Percentiles rank a stretch among this genome's conserved stretches.
phyloP scores from a whole-genome alignment of 1,140 invertebrate species.

The Batillaria attramentaria region DNA sequence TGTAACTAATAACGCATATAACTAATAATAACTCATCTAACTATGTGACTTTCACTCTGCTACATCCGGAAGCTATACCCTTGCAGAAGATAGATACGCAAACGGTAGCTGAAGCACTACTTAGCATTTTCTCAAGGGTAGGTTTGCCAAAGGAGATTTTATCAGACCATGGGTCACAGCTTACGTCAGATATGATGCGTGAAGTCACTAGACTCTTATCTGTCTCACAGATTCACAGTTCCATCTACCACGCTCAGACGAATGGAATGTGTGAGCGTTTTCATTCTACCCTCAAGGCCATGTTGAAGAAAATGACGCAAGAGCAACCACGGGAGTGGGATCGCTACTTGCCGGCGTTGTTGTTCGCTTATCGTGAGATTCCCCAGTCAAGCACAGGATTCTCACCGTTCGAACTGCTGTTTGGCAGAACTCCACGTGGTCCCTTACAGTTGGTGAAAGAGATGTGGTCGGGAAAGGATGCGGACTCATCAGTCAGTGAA shows the following conservation, averaged over 20 bases:
- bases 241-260: conserved; percentile 29
- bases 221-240: conserved; percentile 34
- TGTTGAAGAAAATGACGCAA: conserved; percentile 52
- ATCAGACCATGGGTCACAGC: conserved; percentile 40
- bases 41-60: no score
- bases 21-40: no score
- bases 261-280: conserved; percentile 54
- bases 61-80: conserved; percentile 42
- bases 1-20: no score
- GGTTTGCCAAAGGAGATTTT: conserved; percentile 66
- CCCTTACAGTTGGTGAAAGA: conserved; percentile 40
- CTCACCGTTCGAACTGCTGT: conserved; percentile 35
- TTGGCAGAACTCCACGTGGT: conserved; percentile 20
- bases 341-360: conserved; percentile 39
- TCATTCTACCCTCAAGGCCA: conserved; percentile 55
- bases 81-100: conserved; percentile 33
- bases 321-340: conserved; percentile 61
- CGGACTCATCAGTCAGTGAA: conserved; percentile 35
- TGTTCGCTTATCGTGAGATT: conserved; percentile 32
- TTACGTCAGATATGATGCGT: conserved; percentile 34
- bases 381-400: conserved; percentile 31
- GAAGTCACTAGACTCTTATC: conserved; percentile 38
- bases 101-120: conserved; percentile 37
- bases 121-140: conserved; percentile 64
- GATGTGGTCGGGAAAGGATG: conserved; percentile 43